Evolutionary conservation across 2,113 vertebrate species (phyloP).

Genomic region (Perca flavescens): DNA sequence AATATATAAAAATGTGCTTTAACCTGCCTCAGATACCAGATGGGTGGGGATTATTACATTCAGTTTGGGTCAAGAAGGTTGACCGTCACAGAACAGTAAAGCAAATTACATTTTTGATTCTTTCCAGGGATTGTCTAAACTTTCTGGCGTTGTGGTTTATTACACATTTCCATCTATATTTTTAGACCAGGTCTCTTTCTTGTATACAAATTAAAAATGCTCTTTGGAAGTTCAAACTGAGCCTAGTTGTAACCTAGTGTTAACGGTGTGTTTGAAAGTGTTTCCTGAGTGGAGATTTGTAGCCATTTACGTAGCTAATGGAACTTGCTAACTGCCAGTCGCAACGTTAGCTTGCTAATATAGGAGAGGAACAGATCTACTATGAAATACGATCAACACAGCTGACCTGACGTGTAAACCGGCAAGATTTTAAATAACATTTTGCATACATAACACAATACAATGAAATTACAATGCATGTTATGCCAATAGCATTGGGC

Average conservation of each 20-base stretch:
- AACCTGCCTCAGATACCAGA: constrained; percentile 49
- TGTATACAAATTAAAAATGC: not conserved
- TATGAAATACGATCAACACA: not conserved
- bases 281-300: not conserved
- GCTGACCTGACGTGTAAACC: not conserved
- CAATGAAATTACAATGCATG: not conserved
- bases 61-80: constrained; percentile 47
- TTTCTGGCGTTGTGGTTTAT: not conserved
- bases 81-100: constrained; percentile 29
- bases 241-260: too few species aligned
- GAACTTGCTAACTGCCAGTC: not conserved
- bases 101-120: constrained; percentile 41
- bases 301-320: not conserved
- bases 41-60: constrained; percentile 46
- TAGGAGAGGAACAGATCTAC: not conserved
- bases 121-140: constrained; percentile 21
- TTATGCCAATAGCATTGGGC: not conserved
- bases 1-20: constrained; percentile 30
- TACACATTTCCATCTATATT: not conserved
- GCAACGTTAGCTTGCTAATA: not conserved
- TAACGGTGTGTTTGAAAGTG: not conserved
- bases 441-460: not conserved
- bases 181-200: too few species aligned
- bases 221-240: not conserved
- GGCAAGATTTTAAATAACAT: not conserved